Evolutionary conservation across 2,113 vertebrate species (phyloP).

Genomic region (Delphinus delphis): DNA sequence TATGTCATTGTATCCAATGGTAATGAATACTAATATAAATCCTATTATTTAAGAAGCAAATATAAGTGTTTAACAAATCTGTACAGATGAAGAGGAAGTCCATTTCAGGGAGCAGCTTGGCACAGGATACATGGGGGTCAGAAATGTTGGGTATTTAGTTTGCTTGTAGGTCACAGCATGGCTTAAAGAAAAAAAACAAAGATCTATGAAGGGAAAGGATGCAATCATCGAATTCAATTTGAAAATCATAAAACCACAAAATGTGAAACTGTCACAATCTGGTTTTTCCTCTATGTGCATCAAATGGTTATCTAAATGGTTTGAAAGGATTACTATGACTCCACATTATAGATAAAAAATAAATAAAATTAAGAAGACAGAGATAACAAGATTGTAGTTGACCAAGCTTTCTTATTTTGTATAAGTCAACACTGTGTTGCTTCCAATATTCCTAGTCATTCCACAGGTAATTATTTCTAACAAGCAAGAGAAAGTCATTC

Average conservation of each 20-base stretch:
- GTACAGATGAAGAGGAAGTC: slow-evolving; percentile 79
- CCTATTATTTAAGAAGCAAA: slow-evolving; percentile 78
- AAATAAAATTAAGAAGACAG: slow-evolving; percentile 79
- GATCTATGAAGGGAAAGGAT: slow-evolving; percentile 78
- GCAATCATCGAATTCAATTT: slow-evolving; percentile 74
- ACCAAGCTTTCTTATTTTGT: slow-evolving; percentile 78
- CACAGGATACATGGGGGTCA: slow-evolving; percentile 78
- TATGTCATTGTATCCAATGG: slow-evolving; percentile 69
- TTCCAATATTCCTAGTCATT: slow-evolving; percentile 78
- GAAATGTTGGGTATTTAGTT: slow-evolving; percentile 78
- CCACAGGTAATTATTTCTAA: slow-evolving; percentile 70
- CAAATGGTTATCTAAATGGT: slow-evolving; percentile 73
- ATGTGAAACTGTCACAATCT: slow-evolving; percentile 77
- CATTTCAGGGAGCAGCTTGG: slow-evolving; percentile 80
- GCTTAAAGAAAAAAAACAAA: slow-evolving; percentile 81
- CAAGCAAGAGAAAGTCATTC: slow-evolving; percentile 86
- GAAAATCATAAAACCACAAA: slow-evolving; percentile 82
- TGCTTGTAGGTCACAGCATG: slow-evolving; percentile 78
- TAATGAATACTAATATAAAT: slow-evolving; percentile 81
- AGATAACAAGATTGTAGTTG: slow-evolving; percentile 78
- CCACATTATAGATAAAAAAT: slow-evolving; percentile 72
- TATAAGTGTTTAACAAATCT: slow-evolving; percentile 79
- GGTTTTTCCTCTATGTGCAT: slow-evolving; percentile 78
- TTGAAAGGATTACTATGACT: slow-evolving; percentile 73
- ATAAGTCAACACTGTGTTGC: slow-evolving; percentile 70